These are phyloP conservation scores for Oscheius sp. DNA, from an alignment of 2,888 invertebrate genomes.

Conservation along the genomic window DNA sequence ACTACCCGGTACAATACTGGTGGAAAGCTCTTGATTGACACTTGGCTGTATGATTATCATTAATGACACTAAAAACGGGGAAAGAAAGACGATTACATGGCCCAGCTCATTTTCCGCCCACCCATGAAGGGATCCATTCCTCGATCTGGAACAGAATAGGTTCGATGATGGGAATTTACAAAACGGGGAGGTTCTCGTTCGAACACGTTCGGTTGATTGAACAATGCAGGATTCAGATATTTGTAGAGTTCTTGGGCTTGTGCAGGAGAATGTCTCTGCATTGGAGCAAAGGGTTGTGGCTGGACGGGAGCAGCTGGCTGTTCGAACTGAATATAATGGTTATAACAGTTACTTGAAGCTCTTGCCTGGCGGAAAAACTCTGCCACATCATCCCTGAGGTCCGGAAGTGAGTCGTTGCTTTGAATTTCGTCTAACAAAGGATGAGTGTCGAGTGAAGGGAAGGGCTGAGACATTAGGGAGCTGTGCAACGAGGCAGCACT, in stretches of 20 bases:
- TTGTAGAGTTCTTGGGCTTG: conserved; percentile 30
- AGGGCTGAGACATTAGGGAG: conserved; percentile 40
- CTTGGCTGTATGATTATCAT: conserved; percentile 28
- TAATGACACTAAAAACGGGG: conserved; percentile 3
- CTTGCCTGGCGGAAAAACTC: conserved; percentile 66
- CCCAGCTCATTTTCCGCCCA: conserved; percentile 35
- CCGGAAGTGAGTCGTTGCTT: conserved; percentile 58
- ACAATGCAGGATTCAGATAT: conserved; percentile 27
- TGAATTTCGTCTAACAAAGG: conserved; percentile 50
- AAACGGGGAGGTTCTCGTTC: conserved; percentile 21
- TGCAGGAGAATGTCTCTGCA: conserved; percentile 23
- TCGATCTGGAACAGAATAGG: conserved; percentile 34
- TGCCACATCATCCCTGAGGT: conserved; percentile 65
- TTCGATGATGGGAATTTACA: conserved; percentile 19
- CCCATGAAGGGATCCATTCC: conserved; percentile 30
- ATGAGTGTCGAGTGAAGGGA: conserved; percentile 36
- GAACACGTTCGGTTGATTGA: conserved; percentile 19
- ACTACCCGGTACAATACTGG: conserved; percentile 36
- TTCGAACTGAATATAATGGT: conserved; percentile 34
- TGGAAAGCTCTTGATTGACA: conserved; percentile 37
- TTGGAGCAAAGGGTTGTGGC: conserved; percentile 3
- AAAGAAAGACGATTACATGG: conserved; percentile 19
- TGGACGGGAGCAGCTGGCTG: conserved; percentile 12
- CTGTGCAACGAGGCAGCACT: conserved; percentile 52
- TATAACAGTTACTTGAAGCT: background rate